Base-by-base conservation (phyloP, 2,888 invertebrate species). In the Eupsilia transversa region DNA sequence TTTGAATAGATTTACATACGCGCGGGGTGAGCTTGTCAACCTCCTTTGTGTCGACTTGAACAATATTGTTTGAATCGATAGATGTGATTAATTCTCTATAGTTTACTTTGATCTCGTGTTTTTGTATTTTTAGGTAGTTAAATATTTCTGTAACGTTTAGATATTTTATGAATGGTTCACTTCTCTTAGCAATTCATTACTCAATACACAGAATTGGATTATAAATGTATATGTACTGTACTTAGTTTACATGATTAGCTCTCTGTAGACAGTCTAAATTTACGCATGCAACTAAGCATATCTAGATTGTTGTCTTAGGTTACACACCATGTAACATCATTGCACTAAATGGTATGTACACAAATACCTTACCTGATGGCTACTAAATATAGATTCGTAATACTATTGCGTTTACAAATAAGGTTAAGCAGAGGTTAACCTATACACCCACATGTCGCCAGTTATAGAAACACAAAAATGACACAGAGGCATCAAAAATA, bases 1-100 rank as follows among this genome's bases (percentile, higher is more conserved):
- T 65, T 89, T 85, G 83, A 89, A 87, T 84, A 90, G 89, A 92
- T 91, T 92, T 93, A 91, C 89, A 88, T 89, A 87, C 80, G 80
- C 77, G 85, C 76, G 70, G 78, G 82, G 84, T 74, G 82, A 77
- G 82, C 74, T 73, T 82, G 80, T 80, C 85, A 80, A 87, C 85
- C 86, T 86, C 84, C 84, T 90, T 89, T 89, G 87, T 88, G 82
- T 77, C 80, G 72, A 77, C 82, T 84, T 74, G 80, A 83, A 83
- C 85, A 86, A 85, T 86, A 89, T 89, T 87, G 84, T 87, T 86
- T 76, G 76, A 85, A 74, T 84, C 81, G 77, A 83, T 79, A 77
- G 60, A 74, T 67, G 64, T 79, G 72, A 87, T 84, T 85, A 88
- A 85, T 79, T 68, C 69, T 77, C 73, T 46, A 43, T 64, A 77